These are phyloP conservation scores for Calameuta idolon DNA, from an alignment of 2,888 invertebrate genomes.

Conservation along the genomic window DNA sequence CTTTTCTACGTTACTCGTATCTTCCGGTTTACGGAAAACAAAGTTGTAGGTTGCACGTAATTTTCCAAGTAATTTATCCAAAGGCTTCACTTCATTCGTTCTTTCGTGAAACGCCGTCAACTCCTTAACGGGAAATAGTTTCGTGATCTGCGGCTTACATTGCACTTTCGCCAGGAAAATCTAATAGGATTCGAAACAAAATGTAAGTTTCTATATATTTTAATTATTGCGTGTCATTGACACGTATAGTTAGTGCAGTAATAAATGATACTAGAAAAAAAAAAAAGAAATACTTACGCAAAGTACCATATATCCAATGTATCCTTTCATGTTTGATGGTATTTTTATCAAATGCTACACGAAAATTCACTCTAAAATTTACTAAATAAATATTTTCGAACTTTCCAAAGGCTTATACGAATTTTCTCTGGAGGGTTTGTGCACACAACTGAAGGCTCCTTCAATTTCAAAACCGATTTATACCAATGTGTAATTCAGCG, in stretches of 20 bases:
- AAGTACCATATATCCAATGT: constrained; percentile 36
- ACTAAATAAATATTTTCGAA: constrained; percentile 10
- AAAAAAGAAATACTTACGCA: constrained; percentile 42
- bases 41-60: constrained; percentile 55
- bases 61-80: constrained; percentile 54
- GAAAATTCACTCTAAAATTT: constrained; percentile 7
- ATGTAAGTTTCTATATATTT: not conserved
- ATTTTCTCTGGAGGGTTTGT: not conserved
- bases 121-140: constrained; percentile 51
- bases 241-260: not conserved
- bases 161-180: constrained; percentile 42
- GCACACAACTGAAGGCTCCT: constrained; percentile 44
- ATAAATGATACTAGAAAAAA: not conserved
- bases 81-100: constrained; percentile 40
- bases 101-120: constrained; percentile 40
- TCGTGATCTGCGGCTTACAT: constrained; percentile 51
- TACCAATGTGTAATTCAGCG: constrained; percentile 39
- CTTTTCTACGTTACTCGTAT: constrained; percentile 49
- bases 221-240: not conserved
- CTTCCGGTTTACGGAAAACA: constrained; percentile 51
- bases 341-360: not conserved
- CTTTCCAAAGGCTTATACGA: not conserved
- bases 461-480: constrained; percentile 54
- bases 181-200: constrained; percentile 27
- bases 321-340: constrained; percentile 33